These are phyloP conservation scores for Gymnorhina tibicen DNA, from an alignment of 2,113 vertebrate genomes.

Conservation along the genomic window DNA sequence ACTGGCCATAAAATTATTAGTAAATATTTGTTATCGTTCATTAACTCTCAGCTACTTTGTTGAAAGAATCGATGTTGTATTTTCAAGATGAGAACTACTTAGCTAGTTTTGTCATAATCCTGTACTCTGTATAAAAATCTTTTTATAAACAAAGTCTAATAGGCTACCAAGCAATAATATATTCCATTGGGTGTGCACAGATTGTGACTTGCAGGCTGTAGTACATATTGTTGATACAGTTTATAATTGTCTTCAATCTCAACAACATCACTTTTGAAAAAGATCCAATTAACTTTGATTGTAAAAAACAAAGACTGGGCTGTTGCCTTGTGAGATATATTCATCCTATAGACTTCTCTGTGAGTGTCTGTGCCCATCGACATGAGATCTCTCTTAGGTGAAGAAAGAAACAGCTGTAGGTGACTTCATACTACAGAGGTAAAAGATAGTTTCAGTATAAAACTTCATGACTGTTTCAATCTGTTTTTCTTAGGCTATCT, in stretches of 20 bases:
- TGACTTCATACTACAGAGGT: conserved; percentile 38
- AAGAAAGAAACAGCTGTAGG: conserved; percentile 28
- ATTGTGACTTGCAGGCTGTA: conserved; percentile 61
- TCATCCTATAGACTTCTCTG: conserved; percentile 30
- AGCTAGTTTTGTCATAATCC: conserved; percentile 69
- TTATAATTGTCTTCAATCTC: conserved; percentile 59
- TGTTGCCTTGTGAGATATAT: conserved; percentile 16
- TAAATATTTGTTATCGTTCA: conserved; percentile 52
- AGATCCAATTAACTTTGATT: conserved; percentile 30
- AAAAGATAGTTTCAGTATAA: conserved; percentile 32
- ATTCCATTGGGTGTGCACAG: conserved; percentile 61
- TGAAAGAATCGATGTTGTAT: conserved; percentile 66
- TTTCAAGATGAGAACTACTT: conserved; percentile 64
- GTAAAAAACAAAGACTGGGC: neutral
- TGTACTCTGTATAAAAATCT: conserved; percentile 70
- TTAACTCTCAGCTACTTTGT: conserved; percentile 66
- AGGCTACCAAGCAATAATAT: conserved; percentile 74
- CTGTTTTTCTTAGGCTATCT: conserved; percentile 57
- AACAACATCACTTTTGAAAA: conserved; percentile 36
- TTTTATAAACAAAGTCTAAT: conserved; percentile 72
- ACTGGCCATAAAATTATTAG: conserved; percentile 49
- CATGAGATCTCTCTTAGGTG: conserved; percentile 13
- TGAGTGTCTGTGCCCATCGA: conserved; percentile 8
- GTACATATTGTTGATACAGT: conserved; percentile 62
- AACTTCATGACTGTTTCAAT: conserved; percentile 54